phyloP scores from a whole-genome alignment of 2,113 vertebrate species.

The Sylvietta virens region DNA sequence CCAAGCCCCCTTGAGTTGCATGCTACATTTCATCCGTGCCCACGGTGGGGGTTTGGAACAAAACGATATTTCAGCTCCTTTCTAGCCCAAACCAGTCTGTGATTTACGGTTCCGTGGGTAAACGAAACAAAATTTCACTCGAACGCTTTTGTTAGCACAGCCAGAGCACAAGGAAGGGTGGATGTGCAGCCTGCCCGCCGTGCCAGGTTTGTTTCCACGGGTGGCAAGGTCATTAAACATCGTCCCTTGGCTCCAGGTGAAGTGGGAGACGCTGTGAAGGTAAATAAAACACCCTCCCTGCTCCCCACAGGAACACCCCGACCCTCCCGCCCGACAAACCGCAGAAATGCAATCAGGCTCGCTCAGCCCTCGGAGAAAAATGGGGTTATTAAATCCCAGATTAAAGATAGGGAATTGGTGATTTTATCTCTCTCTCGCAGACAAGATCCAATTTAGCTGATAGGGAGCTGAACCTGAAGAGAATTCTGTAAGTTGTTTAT shows the following conservation, averaged over 20 bases:
- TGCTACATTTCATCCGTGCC: background rate
- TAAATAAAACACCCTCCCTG: background rate
- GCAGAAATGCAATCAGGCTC: background rate
- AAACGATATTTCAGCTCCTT: background rate
- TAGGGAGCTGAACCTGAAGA: conserved; percentile 6
- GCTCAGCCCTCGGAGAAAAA: background rate
- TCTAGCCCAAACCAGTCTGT: background rate
- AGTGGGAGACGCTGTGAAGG: background rate
- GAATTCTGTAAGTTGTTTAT: background rate
- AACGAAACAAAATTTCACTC: background rate
- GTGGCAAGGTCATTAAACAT: background rate
- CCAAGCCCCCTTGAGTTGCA: background rate
- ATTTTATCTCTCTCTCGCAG: conserved; percentile 11
- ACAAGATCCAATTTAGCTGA: conserved; percentile 54
- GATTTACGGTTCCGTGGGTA: background rate
- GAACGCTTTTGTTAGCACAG: background rate
- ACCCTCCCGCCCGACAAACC: background rate
- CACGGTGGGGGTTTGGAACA: background rate
- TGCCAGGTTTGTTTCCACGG: background rate
- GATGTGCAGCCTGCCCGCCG: background rate
- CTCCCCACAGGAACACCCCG: background rate
- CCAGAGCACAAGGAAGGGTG: background rate
- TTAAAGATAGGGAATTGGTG: conserved; percentile 15
- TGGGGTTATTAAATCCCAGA: conserved; percentile 40
- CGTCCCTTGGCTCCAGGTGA: background rate